Evolutionary conservation across 1,140 invertebrate genomes (phyloP), one percentile per base, ranked within the genome.

Genomic region (Heliothis virescens): DNA sequence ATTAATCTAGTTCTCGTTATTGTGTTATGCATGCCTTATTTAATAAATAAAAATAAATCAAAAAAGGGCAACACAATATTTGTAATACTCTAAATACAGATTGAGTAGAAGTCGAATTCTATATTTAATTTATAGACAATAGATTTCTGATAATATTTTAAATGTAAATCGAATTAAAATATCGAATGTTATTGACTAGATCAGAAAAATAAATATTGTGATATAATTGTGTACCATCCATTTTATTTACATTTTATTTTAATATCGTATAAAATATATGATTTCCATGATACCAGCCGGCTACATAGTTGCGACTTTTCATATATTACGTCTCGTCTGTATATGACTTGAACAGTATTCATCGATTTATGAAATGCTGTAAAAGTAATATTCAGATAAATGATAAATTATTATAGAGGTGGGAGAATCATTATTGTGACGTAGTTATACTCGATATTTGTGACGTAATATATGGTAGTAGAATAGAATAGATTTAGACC

Each of bases 131-230:
- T 57, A 73, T 29, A 57, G 57, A 76, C 47, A 72, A 72, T 75
- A 62, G 57, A 63, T 76, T 63, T 65, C 60, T 71, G 50, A 80
- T 75, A 65, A 34, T 79, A 83, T 71, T 76, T 74, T 74, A 60
- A 34, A 76, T 65, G 63, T 80, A 74, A 78, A 80, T 79, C 79
- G 60, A 73, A 81, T 82, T 82, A 84, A 74, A 81, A 69, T 75
- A 81, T 65, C 80, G 75, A 86, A 83, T 84, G 71, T 79, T 79
- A 84, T 82, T 90, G 89, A 90, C 89, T 90, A 90, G 89, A 90
- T 82, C 79, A 80, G 65, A 86, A 86, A 81, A 84, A 85, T 78
- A 83, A 82, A 81, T 79, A 85, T 83, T 80, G 82, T 82, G 77
- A 84, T 82, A 60, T 75, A 82, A 60, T 82, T 82, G 78, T 83